A percentile compares a stretch with the other conserved stretches of the same genome.
Evolutionary conservation across 2,888 invertebrate genomes (phyloP).

Genomic region (Diabrotica balteata): DNA sequence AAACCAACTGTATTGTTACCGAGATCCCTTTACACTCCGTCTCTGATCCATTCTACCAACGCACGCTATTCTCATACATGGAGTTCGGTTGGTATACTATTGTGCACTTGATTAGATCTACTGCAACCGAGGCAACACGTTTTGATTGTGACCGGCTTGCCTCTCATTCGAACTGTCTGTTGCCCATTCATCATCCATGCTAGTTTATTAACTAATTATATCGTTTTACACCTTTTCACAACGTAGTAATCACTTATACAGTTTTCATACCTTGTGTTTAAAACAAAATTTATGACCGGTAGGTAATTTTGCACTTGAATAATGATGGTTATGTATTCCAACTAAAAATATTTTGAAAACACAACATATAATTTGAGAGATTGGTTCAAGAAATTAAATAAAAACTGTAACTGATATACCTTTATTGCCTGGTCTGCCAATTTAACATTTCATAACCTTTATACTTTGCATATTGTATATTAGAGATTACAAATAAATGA

Average conservation of each 20-base stretch:
- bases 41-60: slow-evolving; percentile 29
- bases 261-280: slow-evolving; percentile 17
- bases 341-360: too few relatives aligned
- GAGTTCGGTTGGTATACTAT: slow-evolving; percentile 28
- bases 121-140: slow-evolving; percentile 22
- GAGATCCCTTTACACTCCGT: slow-evolving; percentile 2
- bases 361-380: too few relatives aligned
- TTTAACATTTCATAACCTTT: too few relatives aligned
- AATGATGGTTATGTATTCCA: too few relatives aligned
- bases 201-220: slow-evolving; percentile 43
- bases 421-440: too few relatives aligned
- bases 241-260: slow-evolving; percentile 30
- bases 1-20: too few relatives aligned
- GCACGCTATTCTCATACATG: slow-evolving; percentile 33
- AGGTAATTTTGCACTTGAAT: background rate
- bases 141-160: slow-evolving; percentile 33
- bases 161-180: slow-evolving; percentile 46
- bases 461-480: too few relatives aligned
- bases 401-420: too few relatives aligned
- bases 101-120: slow-evolving; percentile 42
- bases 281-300: slow-evolving; percentile 6
- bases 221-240: slow-evolving; percentile 40
- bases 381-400: too few relatives aligned
- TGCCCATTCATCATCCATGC: slow-evolving; percentile 44
- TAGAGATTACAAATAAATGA: too few relatives aligned